phyloP scores from a whole-genome alignment of 2,113 vertebrate species.

The Echinops telfairi region DNA sequence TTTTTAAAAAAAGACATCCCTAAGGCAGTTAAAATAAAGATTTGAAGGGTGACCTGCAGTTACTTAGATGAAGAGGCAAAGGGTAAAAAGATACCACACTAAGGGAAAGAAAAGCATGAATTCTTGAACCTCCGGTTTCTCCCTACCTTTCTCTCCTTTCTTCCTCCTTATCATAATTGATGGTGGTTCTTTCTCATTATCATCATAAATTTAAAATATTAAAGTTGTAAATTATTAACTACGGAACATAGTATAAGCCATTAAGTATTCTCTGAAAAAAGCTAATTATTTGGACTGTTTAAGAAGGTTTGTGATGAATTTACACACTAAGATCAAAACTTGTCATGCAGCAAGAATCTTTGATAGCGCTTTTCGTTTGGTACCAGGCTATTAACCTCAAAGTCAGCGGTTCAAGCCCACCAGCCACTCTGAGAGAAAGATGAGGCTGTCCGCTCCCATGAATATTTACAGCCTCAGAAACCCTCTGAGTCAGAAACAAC shows the following conservation, averaged over 20 bases:
- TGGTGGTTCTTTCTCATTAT: constrained; percentile 28
- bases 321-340: neutral
- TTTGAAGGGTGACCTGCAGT: constrained; percentile 34
- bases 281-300: neutral
- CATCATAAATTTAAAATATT: constrained; percentile 35
- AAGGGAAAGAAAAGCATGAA: neutral
- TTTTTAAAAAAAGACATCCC: constrained; percentile 14
- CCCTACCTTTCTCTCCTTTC: neutral
- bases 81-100: neutral
- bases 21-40: constrained; percentile 32
- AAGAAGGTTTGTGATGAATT: neutral
- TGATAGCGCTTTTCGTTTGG: no score
- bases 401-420: no score
- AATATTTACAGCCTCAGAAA: no score
- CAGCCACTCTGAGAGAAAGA: no score
- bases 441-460: no score
- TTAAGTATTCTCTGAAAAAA: constrained; percentile 4
- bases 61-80: neutral
- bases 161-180: neutral
- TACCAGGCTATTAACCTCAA: no score
- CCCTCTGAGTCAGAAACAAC: no score
- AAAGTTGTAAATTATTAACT: constrained; percentile 13
- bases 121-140: neutral
- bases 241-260: neutral
- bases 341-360: no score